Base-by-base conservation (phyloP, 2,888 invertebrate species). In the Phortica okadai region DNA sequence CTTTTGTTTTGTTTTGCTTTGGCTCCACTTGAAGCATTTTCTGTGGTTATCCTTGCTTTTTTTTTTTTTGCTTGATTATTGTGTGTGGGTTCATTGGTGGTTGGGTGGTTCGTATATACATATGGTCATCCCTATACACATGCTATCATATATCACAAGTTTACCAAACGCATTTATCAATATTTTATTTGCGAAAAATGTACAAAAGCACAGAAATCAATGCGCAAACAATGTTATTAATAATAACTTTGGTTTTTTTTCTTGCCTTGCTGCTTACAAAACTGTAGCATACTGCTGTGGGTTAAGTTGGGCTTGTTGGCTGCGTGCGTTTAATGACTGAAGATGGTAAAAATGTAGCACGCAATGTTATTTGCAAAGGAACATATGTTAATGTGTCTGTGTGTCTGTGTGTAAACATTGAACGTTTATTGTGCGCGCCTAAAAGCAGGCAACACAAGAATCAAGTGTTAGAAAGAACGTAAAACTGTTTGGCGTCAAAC, bases 61-160 rank as follows among this genome's bases (percentile, higher is more conserved):
- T 33, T 33, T 33, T 33, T 33, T 33, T 33, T 33, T 33, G 33
- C 33, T 33, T 33, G 33, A 33, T 54, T 70, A 33, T 50, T 21
- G 54, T 54, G 72, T 42, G 10, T 42, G 67, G 41, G 41, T n/a
- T 14, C 14, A 50, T 11, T 50, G 50, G 8, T 2, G 5, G 50
- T 50, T 6, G 50, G 2, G 6, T 50, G 50, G 50, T 8, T 45
- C 1, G 10, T 45, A 10, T 45, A 21, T 21, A 21, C 21, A 33
- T 33, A 33, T 5, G 33, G 66, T 11, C 62, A 62, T 1, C 16
- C 16, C 10, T 25, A 50, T 14, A 33, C 5, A 56, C 33, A 54
- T 72, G 70, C 33, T 72, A 72, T 72, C 70, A 72, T 72, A 72
- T 69, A 72, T 54, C 70, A 72, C 8, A 70, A 45, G 50, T 70